Conservation (phyloP, 1,140 invertebrate genomes). For the Ceratitis capitata region DNA sequence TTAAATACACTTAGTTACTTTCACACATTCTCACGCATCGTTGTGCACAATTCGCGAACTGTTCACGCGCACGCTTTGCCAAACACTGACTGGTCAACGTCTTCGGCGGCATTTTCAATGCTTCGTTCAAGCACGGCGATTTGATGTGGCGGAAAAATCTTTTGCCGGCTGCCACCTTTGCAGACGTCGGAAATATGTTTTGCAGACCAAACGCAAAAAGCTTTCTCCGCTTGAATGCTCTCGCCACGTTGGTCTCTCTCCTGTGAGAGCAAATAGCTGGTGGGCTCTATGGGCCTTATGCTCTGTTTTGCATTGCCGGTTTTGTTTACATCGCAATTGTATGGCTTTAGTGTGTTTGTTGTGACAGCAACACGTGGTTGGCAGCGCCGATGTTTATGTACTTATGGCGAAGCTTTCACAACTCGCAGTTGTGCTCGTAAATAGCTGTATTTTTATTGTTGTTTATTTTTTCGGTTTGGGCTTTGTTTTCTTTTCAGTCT, state of each 20-base stretch:
- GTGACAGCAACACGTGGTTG: constrained; percentile 51
- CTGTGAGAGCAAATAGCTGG: background rate
- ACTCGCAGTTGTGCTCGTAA: background rate
- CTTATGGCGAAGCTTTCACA: background rate
- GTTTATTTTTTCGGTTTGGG: background rate
- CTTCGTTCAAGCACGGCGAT: constrained; percentile 40
- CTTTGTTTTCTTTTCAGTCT: background rate
- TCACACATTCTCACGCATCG: background rate
- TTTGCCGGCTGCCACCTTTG: constrained; percentile 43
- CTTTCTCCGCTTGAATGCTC: constrained; percentile 18
- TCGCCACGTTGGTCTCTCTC: background rate
- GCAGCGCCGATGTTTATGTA: background rate
- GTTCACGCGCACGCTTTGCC: constrained; percentile 53
- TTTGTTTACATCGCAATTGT: constrained; percentile 55
- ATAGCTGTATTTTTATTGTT: constrained; percentile 11
- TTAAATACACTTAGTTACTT: background rate
- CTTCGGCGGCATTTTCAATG: constrained; percentile 48
- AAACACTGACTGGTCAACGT: constrained; percentile 52
- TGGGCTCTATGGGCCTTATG: background rate
- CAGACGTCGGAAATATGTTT: constrained; percentile 46
- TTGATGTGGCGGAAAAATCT: constrained; percentile 44
- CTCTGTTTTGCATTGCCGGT: constrained; percentile 30
- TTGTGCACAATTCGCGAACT: constrained; percentile 40
- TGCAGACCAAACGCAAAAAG: background rate
- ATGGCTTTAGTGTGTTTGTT: background rate